Conservation (phyloP, 2,113 vertebrate genomes). For the Penelope pileata region DNA sequence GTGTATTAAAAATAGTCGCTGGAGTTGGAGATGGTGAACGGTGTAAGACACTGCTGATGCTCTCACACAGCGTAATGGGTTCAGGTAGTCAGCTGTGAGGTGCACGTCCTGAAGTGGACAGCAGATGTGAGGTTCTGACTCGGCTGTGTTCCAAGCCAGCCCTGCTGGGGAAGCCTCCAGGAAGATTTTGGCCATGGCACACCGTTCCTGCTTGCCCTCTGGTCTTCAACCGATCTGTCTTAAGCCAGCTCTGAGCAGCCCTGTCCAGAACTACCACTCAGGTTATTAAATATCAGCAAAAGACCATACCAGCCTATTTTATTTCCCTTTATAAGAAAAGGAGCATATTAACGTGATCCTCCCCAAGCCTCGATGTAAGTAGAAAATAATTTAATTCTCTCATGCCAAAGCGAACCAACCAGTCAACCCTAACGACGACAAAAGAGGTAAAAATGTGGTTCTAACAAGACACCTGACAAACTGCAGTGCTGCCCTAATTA, state of each 20-base stretch:
- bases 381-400: conserved; percentile 55
- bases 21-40: not conserved
- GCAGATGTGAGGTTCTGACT: not conserved
- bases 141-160: not conserved
- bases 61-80: not conserved
- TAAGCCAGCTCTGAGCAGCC: not conserved
- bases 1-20: not conserved
- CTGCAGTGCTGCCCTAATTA: conserved; percentile 52
- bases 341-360: conserved; percentile 30
- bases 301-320: not conserved
- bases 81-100: not conserved
- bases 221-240: not conserved
- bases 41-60: not conserved
- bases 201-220: not conserved
- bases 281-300: not conserved
- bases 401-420: not conserved
- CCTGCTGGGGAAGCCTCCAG: not conserved
- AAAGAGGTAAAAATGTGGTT: not conserved
- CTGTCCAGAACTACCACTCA: not conserved
- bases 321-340: conserved; percentile 21
- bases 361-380: not conserved
- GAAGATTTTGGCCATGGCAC: not conserved
- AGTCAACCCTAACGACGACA: conserved; percentile 25
- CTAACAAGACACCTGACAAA: conserved; percentile 63
- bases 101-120: not conserved